phyloP scores from a whole-genome alignment of 2,113 vertebrate genomes.

The Pelecanus crispus region DNA sequence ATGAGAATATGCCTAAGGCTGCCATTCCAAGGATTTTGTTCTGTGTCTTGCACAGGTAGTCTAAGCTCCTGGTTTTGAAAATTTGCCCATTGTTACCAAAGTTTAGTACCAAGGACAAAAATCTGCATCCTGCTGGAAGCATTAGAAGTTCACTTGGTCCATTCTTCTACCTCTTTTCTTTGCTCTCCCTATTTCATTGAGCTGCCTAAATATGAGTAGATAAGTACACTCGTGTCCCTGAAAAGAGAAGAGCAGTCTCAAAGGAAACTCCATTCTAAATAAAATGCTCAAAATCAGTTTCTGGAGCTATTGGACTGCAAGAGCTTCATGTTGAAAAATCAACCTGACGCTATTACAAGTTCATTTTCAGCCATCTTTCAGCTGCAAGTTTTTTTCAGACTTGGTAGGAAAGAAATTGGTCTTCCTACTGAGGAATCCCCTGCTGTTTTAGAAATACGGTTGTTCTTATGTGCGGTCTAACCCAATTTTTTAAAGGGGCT shows the following conservation, averaged over 20 bases:
- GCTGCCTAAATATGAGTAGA: not conserved
- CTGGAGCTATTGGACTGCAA: not conserved
- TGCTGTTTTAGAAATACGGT: not conserved
- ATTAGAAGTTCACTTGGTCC: rapidly evolving
- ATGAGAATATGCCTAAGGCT: not conserved
- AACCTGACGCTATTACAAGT: not conserved
- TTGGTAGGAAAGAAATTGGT: not conserved
- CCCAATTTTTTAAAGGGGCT: not conserved
- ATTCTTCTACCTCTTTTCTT: not conserved
- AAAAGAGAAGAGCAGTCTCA: not conserved
- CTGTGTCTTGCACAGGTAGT: not conserved
- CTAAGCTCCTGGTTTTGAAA: not conserved
- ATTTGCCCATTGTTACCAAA: not conserved
- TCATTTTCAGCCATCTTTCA: not conserved
- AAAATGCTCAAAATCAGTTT: not conserved
- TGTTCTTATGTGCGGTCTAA: not conserved
- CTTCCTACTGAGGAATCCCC: not conserved
- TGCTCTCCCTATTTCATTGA: not conserved
- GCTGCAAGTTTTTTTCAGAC: not conserved
- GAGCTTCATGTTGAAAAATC: not conserved
- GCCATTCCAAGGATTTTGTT: not conserved
- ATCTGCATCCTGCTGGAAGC: not conserved
- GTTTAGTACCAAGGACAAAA: not conserved
- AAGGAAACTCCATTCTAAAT: not conserved
- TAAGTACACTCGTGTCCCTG: not conserved